phyloP scores from a whole-genome alignment of 2,797 vertebrate genomes.

The Intellagama lesueurii region DNA sequence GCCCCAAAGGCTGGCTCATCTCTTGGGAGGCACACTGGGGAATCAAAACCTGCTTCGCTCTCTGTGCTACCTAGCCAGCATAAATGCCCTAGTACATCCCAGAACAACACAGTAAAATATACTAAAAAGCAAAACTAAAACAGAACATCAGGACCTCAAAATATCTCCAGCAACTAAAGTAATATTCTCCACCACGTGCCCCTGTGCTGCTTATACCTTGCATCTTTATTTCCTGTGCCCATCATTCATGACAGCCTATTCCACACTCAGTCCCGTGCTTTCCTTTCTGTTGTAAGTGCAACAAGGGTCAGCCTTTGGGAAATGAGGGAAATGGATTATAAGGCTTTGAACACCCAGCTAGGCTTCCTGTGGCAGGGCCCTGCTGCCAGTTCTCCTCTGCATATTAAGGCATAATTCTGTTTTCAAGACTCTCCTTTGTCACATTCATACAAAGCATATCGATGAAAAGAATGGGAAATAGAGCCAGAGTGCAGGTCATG shows the following conservation, averaged over 20 bases:
- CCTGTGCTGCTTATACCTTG: no score
- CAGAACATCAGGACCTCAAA: background rate
- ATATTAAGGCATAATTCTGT: no score
- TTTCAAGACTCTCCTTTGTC: no score
- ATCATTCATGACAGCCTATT: background rate
- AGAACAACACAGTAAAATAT: background rate
- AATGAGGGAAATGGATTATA: background rate
- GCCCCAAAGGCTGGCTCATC: no score
- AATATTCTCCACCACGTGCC: background rate
- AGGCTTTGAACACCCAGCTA: background rate
- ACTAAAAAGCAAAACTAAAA: background rate
- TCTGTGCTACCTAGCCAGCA: no score
- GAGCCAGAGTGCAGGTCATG: background rate
- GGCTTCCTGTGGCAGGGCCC: background rate
- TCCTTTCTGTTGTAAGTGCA: slow-evolving; percentile 2
- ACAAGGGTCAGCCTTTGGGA: background rate
- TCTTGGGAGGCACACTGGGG: no score
- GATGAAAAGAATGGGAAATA: background rate
- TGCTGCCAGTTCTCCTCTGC: background rate
- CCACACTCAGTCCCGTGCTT: background rate
- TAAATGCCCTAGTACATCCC: no score
- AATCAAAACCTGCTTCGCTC: no score
- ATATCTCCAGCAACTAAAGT: background rate
- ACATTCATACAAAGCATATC: background rate
- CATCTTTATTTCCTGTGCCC: background rate